A percentile compares a stretch with the other conserved stretches of the same genome.
phyloP scores from a whole-genome alignment of 2,113 vertebrate genomes.

The Psilopogon haemacephalus region DNA sequence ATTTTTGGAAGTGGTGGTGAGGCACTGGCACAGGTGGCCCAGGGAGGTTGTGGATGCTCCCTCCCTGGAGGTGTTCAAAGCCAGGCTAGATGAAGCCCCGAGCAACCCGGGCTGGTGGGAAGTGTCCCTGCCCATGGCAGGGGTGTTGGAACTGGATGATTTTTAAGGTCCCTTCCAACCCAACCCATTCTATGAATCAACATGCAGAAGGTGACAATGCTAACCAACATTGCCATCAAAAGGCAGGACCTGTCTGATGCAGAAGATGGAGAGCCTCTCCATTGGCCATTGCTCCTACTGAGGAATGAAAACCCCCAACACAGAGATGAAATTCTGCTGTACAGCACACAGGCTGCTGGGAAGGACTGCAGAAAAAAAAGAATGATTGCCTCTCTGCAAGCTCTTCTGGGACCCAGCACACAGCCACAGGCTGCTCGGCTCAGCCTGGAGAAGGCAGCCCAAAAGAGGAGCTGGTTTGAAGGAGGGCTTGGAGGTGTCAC shows the following conservation, averaged over 20 bases:
- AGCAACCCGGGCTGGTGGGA: too few species aligned
- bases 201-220: not conserved
- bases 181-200: not conserved
- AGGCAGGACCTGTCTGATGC: not conserved
- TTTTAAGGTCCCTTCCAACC: too few species aligned
- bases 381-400: not conserved
- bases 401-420: not conserved
- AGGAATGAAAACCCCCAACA: not conserved
- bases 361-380: not conserved
- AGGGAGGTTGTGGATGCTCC: too few species aligned
- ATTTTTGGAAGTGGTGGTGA: too few species aligned
- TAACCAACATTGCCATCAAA: not conserved
- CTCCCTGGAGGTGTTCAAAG: too few species aligned
- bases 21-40: too few species aligned
- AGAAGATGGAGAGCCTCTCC: not conserved
- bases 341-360: not conserved
- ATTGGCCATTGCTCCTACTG: not conserved
- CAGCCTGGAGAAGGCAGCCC: not conserved
- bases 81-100: too few species aligned
- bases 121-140: too few species aligned
- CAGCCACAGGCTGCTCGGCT: rapidly evolving
- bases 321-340: not conserved
- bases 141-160: too few species aligned
- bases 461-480: not conserved
- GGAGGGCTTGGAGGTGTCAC: not conserved